Evolutionary conservation across 2,888 invertebrate species (phyloP).

Genomic region (Apotomis turbidana): DNA sequence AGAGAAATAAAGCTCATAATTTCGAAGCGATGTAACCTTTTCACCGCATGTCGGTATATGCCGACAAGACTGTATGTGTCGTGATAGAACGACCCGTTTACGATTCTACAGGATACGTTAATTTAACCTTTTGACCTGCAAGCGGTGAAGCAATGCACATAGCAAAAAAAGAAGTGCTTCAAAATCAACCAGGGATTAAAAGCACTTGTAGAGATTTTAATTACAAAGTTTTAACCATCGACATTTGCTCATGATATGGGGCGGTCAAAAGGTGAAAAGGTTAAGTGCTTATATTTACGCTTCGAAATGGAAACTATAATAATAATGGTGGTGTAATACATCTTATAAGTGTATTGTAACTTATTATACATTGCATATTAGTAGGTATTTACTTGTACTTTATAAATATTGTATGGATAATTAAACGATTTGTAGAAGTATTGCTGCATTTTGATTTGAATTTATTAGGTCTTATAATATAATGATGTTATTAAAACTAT

Average conservation of each 20-base stretch:
- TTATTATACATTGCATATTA: constrained; percentile 35
- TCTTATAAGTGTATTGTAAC: constrained; percentile 28
- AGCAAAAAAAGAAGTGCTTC: too few species aligned
- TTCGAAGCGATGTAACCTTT: background rate
- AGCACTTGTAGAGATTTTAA: too few species aligned
- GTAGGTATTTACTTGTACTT: constrained; percentile 34
- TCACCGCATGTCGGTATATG: background rate
- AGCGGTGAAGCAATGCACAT: too few species aligned
- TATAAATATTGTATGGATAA: constrained; percentile 38
- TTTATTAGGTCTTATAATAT: background rate
- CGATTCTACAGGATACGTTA: too few species aligned
- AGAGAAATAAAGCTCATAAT: background rate
- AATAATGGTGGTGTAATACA: constrained; percentile 23
- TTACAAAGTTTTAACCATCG: too few species aligned
- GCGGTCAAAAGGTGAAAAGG: background rate
- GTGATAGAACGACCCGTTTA: background rate
- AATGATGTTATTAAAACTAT: too few species aligned
- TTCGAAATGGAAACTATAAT: constrained; percentile 1
- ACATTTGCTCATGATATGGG: too few species aligned
- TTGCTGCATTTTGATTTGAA: constrained; percentile 8
- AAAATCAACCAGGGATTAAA: too few species aligned
- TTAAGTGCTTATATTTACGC: background rate
- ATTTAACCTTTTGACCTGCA: too few species aligned
- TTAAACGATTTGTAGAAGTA: constrained; percentile 27
- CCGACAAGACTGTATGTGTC: background rate